These are phyloP conservation scores for Atopsyche davidsoni DNA, from an alignment of 1,140 invertebrate genomes.

Conservation along the genomic window DNA sequence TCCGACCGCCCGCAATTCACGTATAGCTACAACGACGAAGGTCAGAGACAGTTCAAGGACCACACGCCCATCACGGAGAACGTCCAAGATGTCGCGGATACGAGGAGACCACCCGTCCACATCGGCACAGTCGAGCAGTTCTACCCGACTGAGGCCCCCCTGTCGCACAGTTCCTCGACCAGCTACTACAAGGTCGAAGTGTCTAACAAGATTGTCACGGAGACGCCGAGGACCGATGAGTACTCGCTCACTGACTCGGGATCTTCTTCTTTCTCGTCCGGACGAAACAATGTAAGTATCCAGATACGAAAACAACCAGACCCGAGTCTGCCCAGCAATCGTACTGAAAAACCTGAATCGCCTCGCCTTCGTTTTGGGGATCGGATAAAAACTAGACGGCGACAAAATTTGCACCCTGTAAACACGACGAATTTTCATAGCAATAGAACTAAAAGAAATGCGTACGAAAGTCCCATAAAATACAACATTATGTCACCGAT, in stretches of 20 bases:
- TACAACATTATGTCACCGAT: too few relatives aligned
- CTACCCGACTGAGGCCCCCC: conserved; percentile 23
- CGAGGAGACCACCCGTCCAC: conserved; percentile 24
- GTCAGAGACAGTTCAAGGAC: conserved; percentile 34
- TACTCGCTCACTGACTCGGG: neutral
- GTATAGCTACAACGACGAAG: conserved; percentile 17
- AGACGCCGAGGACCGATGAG: neutral
- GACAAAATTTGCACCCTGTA: too few relatives aligned
- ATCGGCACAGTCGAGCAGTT: conserved; percentile 20
- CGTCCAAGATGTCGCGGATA: conserved; percentile 40
- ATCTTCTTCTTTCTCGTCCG: conserved; percentile 3
- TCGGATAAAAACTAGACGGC: too few relatives aligned
- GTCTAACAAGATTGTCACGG: conserved; percentile 32
- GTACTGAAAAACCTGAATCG: too few relatives aligned
- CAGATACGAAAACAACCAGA: conserved; percentile 8
- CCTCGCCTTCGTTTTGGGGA: too few relatives aligned
- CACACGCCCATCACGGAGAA: conserved; percentile 44
- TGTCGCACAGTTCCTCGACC: conserved; percentile 31
- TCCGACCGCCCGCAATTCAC: conserved; percentile 2
- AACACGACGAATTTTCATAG: too few relatives aligned
- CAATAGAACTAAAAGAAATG: too few relatives aligned
- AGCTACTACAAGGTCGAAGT: conserved; percentile 44
- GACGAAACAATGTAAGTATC: conserved; percentile 27
- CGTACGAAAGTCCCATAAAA: too few relatives aligned
- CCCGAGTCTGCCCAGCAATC: too few relatives aligned